Conservation (phyloP, 2,113 vertebrate species). For the Murina feae region DNA sequence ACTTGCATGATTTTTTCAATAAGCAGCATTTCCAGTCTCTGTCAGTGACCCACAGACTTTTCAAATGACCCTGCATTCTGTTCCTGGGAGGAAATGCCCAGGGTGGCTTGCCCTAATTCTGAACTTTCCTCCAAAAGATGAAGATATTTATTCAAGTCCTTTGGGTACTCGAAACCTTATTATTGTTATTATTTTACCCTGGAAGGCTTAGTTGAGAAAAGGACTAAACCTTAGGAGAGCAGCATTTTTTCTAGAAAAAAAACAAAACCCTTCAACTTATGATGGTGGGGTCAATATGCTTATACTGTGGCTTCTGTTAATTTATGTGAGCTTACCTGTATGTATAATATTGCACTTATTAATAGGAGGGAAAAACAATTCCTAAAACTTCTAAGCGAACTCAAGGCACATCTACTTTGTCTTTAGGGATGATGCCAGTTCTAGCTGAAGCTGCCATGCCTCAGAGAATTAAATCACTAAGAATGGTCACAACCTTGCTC, state of each 20-base stretch:
- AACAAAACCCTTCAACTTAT: background rate
- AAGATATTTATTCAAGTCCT: background rate
- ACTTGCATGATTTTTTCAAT: accelerated
- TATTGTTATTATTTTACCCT: background rate
- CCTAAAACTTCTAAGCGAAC: background rate
- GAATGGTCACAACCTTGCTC: background rate
- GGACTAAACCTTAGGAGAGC: background rate
- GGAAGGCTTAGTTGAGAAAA: background rate
- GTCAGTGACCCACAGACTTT: background rate
- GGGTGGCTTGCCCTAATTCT: background rate
- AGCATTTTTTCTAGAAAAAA: background rate
- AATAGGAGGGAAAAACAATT: background rate
- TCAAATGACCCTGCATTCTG: background rate
- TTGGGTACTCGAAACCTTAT: background rate
- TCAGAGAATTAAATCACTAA: background rate
- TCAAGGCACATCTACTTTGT: background rate
- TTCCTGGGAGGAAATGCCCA: background rate
- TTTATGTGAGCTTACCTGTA: background rate
- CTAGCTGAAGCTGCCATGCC: background rate
- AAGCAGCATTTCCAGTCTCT: background rate
- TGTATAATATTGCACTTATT: background rate
- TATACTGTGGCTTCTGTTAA: background rate
- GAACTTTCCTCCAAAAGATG: background rate
- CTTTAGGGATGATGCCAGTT: background rate
- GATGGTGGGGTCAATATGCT: too few relatives aligned